Evolutionary conservation across 2,888 invertebrate species (phyloP), one percentile per base, ranked within the genome.

Genomic region (Meteorus cinctellus): DNA sequence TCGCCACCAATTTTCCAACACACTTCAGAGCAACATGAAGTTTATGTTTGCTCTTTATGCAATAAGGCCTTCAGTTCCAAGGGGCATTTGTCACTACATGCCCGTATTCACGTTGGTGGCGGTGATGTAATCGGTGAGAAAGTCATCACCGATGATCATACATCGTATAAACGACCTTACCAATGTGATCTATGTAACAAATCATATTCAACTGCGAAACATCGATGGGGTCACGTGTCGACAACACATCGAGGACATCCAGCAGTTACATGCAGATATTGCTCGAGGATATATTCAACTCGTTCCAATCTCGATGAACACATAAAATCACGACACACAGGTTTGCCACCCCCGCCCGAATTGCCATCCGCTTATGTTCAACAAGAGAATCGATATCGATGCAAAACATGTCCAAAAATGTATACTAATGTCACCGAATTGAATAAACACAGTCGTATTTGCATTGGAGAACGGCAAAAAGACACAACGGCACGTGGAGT

Each of bases 151-250:
- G 89, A 89, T 75, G 89, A 89, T 79, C 89, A 89, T 77, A 89
- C 89, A 14, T 89, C 89, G 2, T 89, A 88, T 80, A 89, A 89
- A 82, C 88, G 90, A 80, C 89, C 90, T 14, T 90, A 90, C 79
- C 89, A 89, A 65, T 90, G 90, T 78, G 90, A 90, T 82, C 86
- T 90, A 14, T 90, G 90, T 80, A 89, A 88, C 80, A 90, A 90
- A 80, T 89, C 90, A 24, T 90, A 90, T 79, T 90, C 90, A 4
- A 90, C 90, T 8, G 90, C 90, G 0, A 90, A 90, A 78, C 90
- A 90, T 82, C 86, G 90, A 62, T 90, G 90, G 90, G 90, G 90
- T 48, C 90, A 90, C 76, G 90, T 90, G 8, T 90, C 90, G 10
- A 89, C 90, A 2, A 87, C 88, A 31, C 90, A 90, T 78, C 84